Evolutionary conservation across 37 sponge, comb jelly and placozoan genomes (phyloP).

Genomic region (Chondrosia reniformis): DNA sequence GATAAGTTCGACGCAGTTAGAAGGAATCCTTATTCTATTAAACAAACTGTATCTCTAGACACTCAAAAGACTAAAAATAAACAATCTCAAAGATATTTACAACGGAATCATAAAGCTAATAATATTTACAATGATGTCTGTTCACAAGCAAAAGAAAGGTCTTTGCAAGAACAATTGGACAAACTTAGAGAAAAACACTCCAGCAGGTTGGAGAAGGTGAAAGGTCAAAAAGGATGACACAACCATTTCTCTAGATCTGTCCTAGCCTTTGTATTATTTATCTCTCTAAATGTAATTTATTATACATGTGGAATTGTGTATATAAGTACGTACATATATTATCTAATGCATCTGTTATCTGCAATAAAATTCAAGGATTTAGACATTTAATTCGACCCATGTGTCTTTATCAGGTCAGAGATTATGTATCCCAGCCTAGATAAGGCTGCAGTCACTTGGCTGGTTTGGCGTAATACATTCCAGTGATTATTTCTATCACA

Average conservation of each 20-base stretch:
- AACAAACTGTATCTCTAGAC: no score
- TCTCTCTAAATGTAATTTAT: background rate
- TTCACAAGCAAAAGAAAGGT: background rate
- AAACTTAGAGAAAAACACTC: background rate
- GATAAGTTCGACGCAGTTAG: no score
- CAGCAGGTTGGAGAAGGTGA: background rate
- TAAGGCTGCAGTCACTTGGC: no score
- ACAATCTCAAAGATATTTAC: no score
- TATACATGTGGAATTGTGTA: background rate
- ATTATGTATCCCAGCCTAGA: background rate
- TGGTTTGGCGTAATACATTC: no score
- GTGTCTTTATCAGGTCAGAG: background rate
- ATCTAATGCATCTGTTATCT: background rate
- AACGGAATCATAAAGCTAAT: background rate
- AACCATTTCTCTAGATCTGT: background rate
- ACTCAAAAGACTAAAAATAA: no score
- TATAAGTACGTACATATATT: background rate
- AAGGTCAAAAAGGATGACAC: background rate
- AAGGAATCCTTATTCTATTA: no score
- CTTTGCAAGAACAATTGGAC: slow-evolving; percentile 17
- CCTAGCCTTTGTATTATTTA: background rate
- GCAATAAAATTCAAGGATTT: no score
- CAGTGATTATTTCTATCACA: no score
- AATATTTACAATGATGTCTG: background rate
- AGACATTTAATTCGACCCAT: background rate